These are phyloP conservation scores for Limosa lapponica DNA, from an alignment of 2,797 vertebrate genomes.

Conservation along the genomic window DNA sequence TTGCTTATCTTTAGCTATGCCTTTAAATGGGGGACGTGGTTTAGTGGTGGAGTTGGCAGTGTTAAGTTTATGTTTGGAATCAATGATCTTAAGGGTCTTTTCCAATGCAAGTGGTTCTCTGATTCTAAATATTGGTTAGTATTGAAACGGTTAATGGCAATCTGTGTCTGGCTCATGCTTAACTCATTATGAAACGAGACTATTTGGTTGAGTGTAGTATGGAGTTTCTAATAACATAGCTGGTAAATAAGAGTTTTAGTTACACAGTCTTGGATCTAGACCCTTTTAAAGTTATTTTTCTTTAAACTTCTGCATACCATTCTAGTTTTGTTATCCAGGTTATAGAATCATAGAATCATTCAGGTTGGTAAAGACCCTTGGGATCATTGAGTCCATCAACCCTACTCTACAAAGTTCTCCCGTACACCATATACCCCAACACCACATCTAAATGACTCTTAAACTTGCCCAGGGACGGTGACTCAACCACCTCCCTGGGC, in stretches of 20 bases:
- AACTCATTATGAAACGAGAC: not conserved
- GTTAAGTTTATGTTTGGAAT: not conserved
- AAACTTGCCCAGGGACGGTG: no score
- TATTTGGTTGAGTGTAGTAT: fast-evolving
- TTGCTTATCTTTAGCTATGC: not conserved
- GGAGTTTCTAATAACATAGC: not conserved
- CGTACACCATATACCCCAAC: no score
- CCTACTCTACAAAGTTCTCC: no score
- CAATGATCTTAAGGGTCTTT: not conserved
- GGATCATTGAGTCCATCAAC: no score
- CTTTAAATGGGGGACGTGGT: not conserved
- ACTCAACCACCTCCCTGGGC: no score
- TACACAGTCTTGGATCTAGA: not conserved
- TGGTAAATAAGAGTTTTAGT: not conserved
- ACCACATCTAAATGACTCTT: no score
- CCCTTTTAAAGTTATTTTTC: not conserved
- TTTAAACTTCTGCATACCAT: not conserved
- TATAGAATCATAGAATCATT: not conserved
- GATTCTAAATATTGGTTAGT: not conserved
- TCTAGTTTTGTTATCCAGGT: not conserved
- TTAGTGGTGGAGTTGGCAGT: not conserved
- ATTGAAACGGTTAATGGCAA: not conserved
- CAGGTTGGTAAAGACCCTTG: no score
- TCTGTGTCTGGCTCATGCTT: not conserved
- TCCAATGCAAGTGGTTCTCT: not conserved